Evolutionary conservation across 2,113 vertebrate genomes (phyloP).

Genomic region (Recurvirostra avosetta): DNA sequence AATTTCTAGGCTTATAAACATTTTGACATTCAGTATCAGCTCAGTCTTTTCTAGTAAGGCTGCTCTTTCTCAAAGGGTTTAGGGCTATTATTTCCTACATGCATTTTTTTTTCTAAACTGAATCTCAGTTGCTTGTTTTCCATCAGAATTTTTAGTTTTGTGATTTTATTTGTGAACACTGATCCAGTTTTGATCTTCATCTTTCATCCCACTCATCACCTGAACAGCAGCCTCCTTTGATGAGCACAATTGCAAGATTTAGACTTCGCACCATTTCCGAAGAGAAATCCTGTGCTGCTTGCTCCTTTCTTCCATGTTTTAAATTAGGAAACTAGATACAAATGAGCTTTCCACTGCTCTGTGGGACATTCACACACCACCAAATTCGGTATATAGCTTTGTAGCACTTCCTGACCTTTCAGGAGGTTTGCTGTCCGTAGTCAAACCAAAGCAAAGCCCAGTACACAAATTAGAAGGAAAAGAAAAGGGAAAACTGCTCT

Average conservation of each 20-base stretch:
- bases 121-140: background rate
- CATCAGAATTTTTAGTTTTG: background rate
- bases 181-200: background rate
- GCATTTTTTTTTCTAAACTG: background rate
- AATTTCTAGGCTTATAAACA: background rate
- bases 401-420: background rate
- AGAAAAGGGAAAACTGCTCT: background rate
- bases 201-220: background rate
- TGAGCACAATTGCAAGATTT: background rate
- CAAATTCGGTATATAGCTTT: background rate
- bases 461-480: background rate
- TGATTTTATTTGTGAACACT: background rate
- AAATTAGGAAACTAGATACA: background rate
- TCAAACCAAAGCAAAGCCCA: background rate
- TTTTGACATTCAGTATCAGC: background rate
- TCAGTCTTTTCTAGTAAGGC: background rate
- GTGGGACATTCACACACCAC: background rate
- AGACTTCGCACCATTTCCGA: background rate
- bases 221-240: background rate
- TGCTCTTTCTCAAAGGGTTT: background rate
- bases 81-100: background rate
- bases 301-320: background rate
- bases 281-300: background rate
- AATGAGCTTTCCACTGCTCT: background rate
- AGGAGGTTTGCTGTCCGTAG: background rate